Percentiles rank a stretch among this genome's conserved stretches.
These are phyloP conservation scores for Indicator maculatus DNA, from an alignment of 2,113 vertebrate species.

Conservation along the genomic window DNA sequence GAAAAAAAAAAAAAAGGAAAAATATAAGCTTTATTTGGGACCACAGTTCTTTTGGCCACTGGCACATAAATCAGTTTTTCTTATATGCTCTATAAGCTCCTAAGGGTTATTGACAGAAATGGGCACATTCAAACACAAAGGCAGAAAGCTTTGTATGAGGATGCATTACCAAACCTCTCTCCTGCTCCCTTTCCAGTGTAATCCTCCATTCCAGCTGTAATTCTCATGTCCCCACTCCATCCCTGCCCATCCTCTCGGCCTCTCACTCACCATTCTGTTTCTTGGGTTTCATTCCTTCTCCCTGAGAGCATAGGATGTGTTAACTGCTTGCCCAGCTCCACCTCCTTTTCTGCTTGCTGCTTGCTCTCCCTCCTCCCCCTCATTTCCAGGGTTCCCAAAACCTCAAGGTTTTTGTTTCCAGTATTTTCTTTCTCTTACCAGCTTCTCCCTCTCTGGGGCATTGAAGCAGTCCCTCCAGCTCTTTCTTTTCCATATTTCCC, in stretches of 20 bases:
- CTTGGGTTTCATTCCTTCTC: neutral
- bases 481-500: neutral
- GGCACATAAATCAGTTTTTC: neutral
- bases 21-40: neutral
- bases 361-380: constrained; percentile 36
- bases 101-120: neutral
- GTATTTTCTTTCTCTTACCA: constrained; percentile 16
- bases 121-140: neutral
- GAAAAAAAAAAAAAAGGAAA: neutral
- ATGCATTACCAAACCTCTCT: neutral
- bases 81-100: neutral
- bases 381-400: constrained; percentile 33
- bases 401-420: constrained; percentile 35
- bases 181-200: neutral
- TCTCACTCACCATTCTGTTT: neutral
- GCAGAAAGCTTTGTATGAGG: neutral
- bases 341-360: constrained; percentile 38
- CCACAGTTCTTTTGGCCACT: neutral
- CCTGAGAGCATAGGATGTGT: neutral
- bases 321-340: constrained; percentile 26
- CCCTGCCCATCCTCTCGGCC: neutral
- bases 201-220: neutral
- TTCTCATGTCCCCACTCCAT: rapidly evolving
- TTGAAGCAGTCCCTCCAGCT: neutral
- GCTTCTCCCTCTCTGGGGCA: neutral